A percentile compares a stretch with the other conserved stretches of the same genome.
Conservation (phyloP, 2,888 invertebrate genomes). For the Aphodius granarius region DNA sequence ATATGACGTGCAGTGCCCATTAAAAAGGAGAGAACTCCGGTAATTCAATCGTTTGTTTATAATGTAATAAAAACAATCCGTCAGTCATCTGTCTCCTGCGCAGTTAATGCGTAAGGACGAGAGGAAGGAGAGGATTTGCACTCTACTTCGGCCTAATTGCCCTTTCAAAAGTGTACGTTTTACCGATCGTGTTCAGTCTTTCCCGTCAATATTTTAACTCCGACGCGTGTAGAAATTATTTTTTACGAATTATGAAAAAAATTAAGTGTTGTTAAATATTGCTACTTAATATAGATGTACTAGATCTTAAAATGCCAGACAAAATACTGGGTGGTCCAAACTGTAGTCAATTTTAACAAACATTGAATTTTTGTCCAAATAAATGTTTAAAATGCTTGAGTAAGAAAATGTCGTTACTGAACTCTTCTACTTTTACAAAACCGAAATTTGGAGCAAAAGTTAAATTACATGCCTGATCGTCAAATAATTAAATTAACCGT, state of each 20-base stretch:
- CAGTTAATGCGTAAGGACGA: constrained; percentile 38
- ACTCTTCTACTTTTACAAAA: too few species aligned
- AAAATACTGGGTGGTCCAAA: too few species aligned
- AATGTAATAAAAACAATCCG: constrained; percentile 54
- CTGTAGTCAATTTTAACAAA: too few species aligned
- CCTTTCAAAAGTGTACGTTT: neutral
- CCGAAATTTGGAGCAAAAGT: too few species aligned
- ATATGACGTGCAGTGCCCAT: constrained; percentile 31
- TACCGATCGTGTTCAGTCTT: neutral
- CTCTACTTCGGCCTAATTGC: constrained; percentile 3
- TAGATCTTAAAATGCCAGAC: too few species aligned
- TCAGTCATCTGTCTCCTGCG: constrained; percentile 55
- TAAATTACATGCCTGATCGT: too few species aligned
- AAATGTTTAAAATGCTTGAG: too few species aligned
- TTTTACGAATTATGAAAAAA: neutral
- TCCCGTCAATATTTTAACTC: neutral
- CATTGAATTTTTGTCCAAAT: too few species aligned
- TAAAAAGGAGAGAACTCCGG: constrained; percentile 30
- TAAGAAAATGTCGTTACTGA: too few species aligned
- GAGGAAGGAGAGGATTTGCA: neutral
- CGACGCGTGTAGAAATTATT: neutral
- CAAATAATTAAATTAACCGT: too few species aligned
- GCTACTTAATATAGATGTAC: too few species aligned
- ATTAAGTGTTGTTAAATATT: too few species aligned
- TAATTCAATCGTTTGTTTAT: constrained; percentile 51